Evolutionary conservation across 2,113 vertebrate species (phyloP), one percentile per base, ranked within the genome.

Genomic region (Sitta europaea): DNA sequence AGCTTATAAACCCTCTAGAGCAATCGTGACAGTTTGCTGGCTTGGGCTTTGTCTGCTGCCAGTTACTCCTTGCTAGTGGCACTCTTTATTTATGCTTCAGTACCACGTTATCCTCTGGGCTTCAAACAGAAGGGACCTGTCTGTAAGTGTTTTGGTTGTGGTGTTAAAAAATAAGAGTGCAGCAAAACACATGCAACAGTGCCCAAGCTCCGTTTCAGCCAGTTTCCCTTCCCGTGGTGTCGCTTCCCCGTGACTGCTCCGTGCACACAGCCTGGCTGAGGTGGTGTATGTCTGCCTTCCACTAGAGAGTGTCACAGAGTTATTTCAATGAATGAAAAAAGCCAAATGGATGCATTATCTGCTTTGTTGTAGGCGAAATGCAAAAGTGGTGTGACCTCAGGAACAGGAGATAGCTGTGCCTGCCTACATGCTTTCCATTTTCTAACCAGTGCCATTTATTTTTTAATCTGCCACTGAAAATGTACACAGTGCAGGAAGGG

Each of bases 11-110:
- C 97, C 97, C 97, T 98, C 98, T 95, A 96, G 97, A 98, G 97
- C 96, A 95, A 96, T 94, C 28, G 90, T 98, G 98, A 98, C 98
- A 98, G 98, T 97, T 98, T 97, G 94, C 91, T 97, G 94, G 88
- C 95, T 96, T 79, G 97, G 97, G 97, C 97, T 98, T 98, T 97
- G 98, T 98, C 98, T 98, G 97, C 98, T 98, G 98, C 98, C 98
- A 99, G 98, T 98, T 98, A 98, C 97, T 98, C 97, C 96, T 97
- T 97, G 97, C 97, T 97, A 96, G 97, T 98, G 97, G 97, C 97
- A 97, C 95, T 97, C 98, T 98, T 98, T 98, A 98, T 98, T 98
- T 98, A 98, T 98, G 98, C 98, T 97, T 97, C 97, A 97, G 92
- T 97, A 97, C 97, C 97, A 94, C 94, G 96, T 97, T 97, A 97